Conservation (phyloP, 35 echinoderm and acorn worm genomes). For the Diadema setosum region DNA sequence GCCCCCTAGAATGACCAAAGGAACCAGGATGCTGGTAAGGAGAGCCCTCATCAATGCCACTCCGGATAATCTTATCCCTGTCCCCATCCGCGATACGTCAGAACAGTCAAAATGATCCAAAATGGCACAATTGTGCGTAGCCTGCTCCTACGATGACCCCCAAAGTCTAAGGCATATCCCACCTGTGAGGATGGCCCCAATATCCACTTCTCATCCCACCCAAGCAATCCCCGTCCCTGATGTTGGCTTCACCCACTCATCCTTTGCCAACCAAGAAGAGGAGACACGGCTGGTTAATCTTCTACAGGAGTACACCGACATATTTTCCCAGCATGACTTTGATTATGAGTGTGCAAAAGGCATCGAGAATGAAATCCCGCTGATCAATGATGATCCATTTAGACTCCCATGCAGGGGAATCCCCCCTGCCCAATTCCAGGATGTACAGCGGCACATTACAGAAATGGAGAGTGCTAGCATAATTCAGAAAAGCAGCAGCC, state of each 20-base stretch:
- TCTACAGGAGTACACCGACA: too few relatives aligned
- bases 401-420: background rate
- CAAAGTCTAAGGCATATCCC: background rate
- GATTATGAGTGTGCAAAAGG: background rate
- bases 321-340: background rate
- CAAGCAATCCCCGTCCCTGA: background rate
- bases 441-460: background rate
- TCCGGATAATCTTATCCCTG: background rate
- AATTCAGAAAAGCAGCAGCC: background rate
- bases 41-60: background rate
- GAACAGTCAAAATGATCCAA: background rate
- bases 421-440: background rate
- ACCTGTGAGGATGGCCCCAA: background rate
- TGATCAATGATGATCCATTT: background rate
- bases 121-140: background rate
- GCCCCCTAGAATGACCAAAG: background rate
- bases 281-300: too few relatives aligned
- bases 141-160: background rate
- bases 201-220: background rate
- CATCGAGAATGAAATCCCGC: background rate
- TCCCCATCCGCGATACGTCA: background rate
- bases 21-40: background rate
- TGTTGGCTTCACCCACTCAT: background rate
- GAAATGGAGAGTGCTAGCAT: background rate
- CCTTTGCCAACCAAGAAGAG: background rate